phyloP scores from a whole-genome alignment of 1,140 invertebrate species.

The Listronotus oregonensis region DNA sequence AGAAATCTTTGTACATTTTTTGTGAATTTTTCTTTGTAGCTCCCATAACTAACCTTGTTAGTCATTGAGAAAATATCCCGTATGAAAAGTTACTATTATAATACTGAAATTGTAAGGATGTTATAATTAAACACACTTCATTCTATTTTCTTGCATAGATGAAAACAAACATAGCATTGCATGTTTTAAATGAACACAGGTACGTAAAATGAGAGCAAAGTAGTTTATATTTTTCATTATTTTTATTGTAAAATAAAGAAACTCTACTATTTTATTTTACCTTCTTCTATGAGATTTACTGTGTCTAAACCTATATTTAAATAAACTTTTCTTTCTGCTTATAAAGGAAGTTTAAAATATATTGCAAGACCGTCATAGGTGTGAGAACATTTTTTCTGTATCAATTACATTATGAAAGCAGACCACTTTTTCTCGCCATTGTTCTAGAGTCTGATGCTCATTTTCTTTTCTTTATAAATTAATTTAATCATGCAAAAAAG shows the following conservation, averaged over 20 bases:
- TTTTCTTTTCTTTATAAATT: slow-evolving; percentile 1
- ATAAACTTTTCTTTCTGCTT: neutral
- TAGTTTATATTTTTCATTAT: too few species aligned
- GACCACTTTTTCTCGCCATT: slow-evolving; percentile 2
- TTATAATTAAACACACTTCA: too few species aligned
- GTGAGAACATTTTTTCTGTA: slow-evolving; percentile 10
- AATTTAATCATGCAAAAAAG: neutral
- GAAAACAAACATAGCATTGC: too few species aligned
- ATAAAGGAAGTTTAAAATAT: neutral
- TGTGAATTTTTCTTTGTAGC: too few species aligned
- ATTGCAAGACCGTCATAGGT: neutral
- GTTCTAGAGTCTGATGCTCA: neutral
- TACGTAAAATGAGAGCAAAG: too few species aligned
- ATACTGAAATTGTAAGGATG: too few species aligned
- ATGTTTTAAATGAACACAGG: too few species aligned
- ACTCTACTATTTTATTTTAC: neutral
- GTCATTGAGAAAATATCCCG: too few species aligned
- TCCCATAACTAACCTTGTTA: too few species aligned
- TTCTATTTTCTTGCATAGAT: too few species aligned
- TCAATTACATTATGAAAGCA: slow-evolving; percentile 8
- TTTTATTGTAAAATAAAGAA: neutral
- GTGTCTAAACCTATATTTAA: neutral
- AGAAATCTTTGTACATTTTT: too few species aligned
- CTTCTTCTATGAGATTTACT: neutral
- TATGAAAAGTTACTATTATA: too few species aligned